phyloP scores from a whole-genome alignment of 2,888 invertebrate genomes.

The Cheilosia impressa region DNA sequence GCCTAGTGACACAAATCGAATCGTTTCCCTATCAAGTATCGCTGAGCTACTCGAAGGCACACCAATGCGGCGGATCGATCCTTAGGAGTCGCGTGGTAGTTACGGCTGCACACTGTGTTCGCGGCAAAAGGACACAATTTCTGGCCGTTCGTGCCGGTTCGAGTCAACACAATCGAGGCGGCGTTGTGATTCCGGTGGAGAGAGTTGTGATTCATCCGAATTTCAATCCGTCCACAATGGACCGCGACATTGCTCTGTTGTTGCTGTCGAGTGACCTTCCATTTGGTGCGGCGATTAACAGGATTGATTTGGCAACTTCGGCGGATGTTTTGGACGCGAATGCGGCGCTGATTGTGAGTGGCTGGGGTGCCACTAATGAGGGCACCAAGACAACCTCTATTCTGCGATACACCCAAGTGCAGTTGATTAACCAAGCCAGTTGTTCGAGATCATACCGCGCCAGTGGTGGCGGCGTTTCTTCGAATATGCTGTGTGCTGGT shows the following conservation, averaged over 20 bases:
- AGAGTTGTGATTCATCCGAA: slow-evolving; percentile 35
- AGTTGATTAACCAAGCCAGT: slow-evolving; percentile 20
- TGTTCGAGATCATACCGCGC: background rate
- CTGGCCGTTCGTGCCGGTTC: slow-evolving; percentile 49
- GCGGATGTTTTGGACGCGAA: background rate
- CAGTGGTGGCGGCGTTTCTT: slow-evolving; percentile 73
- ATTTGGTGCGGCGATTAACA: slow-evolving; percentile 1
- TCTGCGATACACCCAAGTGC: slow-evolving; percentile 29
- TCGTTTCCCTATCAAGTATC: slow-evolving; percentile 46
- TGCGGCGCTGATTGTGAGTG: slow-evolving; percentile 32
- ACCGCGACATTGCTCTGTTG: slow-evolving; percentile 40
- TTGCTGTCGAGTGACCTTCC: slow-evolving; percentile 8
- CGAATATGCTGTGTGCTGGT: slow-evolving; percentile 80
- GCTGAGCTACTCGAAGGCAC: slow-evolving; percentile 5
- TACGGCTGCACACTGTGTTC: slow-evolving; percentile 52
- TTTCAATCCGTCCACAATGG: slow-evolving; percentile 10
- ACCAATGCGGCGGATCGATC: slow-evolving; percentile 44
- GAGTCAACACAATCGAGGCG: slow-evolving; percentile 21
- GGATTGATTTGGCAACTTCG: slow-evolving; percentile 22
- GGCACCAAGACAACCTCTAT: background rate
- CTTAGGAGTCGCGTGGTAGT: slow-evolving; percentile 27
- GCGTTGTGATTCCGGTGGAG: slow-evolving; percentile 22
- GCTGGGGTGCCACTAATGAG: slow-evolving; percentile 45
- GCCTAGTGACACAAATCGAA: slow-evolving; percentile 30
- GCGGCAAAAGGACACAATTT: background rate